phyloP scores from a whole-genome alignment of 2,113 vertebrate genomes.

The Philantomba maxwellii region DNA sequence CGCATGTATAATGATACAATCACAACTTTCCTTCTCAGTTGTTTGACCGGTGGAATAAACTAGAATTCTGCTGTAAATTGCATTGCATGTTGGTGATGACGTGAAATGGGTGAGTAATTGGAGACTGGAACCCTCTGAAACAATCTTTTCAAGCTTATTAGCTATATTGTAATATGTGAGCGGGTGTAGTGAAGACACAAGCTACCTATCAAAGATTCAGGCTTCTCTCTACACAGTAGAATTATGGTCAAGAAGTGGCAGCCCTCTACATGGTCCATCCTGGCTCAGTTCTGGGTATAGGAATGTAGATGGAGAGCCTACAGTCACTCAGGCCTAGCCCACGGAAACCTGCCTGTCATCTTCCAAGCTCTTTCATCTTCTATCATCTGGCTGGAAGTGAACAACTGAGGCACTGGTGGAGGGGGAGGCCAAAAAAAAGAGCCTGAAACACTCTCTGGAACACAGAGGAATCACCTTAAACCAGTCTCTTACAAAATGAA shows the following conservation, averaged over 20 bases:
- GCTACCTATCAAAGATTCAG: neutral
- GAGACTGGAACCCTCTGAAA: neutral
- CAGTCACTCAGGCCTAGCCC: neutral
- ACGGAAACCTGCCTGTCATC: neutral
- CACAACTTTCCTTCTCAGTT: neutral
- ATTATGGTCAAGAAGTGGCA: neutral
- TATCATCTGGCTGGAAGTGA: neutral
- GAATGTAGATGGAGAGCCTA: neutral
- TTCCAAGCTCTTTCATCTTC: neutral
- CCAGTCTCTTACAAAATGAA: neutral
- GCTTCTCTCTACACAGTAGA: fast-evolving
- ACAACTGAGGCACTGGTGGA: neutral
- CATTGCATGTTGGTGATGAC: neutral
- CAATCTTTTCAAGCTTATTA: neutral
- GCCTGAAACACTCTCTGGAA: neutral
- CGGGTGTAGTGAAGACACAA: neutral
- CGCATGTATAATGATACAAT: neutral
- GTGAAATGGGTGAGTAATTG: neutral
- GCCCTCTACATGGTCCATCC: neutral
- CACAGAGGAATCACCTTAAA: neutral
- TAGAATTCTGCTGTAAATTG: neutral
- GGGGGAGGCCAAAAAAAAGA: neutral
- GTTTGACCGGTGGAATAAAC: neutral
- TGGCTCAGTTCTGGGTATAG: neutral
- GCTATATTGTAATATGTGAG: neutral